Percentiles rank a stretch among this genome's conserved stretches.
phyloP scores from a whole-genome alignment of 2,888 invertebrate genomes.

The Fabriciana adippe region DNA sequence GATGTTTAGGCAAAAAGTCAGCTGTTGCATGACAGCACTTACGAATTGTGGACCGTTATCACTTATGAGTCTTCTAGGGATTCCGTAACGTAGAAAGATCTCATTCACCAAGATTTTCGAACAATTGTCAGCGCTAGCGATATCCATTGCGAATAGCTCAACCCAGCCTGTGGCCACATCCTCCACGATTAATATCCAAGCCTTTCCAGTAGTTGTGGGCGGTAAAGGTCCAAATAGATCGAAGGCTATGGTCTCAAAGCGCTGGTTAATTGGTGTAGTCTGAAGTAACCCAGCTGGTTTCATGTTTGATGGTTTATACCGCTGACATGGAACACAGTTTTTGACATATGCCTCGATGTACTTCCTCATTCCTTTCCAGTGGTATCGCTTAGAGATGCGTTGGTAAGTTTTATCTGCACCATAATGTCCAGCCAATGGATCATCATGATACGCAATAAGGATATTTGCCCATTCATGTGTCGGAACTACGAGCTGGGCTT shows the following conservation, averaged over 20 bases:
- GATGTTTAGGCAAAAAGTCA: slow-evolving; percentile 44
- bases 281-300: slow-evolving; percentile 40
- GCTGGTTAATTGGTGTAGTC: slow-evolving; percentile 33
- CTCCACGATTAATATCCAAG: slow-evolving; percentile 41
- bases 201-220: neutral
- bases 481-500: too few species aligned
- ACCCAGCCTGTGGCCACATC: slow-evolving; percentile 46
- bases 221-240: slow-evolving; percentile 42
- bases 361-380: too few species aligned
- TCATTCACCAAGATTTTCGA: slow-evolving; percentile 47
- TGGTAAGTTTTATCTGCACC: too few species aligned
- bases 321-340: slow-evolving; percentile 33
- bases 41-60: slow-evolving; percentile 40
- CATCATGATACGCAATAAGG: too few species aligned
- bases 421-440: too few species aligned
- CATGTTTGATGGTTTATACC: slow-evolving; percentile 36
- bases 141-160: slow-evolving; percentile 49
- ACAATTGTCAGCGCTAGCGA: slow-evolving; percentile 48
- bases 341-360: too few species aligned
- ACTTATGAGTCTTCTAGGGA: slow-evolving; percentile 35
- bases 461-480: too few species aligned
- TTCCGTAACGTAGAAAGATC: slow-evolving; percentile 40
- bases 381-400: too few species aligned
- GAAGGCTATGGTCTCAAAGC: slow-evolving; percentile 36
- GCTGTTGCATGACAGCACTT: slow-evolving; percentile 37